Evolutionary conservation across 2,888 invertebrate genomes (phyloP).

Genomic region (Platycheirus albimanus): DNA sequence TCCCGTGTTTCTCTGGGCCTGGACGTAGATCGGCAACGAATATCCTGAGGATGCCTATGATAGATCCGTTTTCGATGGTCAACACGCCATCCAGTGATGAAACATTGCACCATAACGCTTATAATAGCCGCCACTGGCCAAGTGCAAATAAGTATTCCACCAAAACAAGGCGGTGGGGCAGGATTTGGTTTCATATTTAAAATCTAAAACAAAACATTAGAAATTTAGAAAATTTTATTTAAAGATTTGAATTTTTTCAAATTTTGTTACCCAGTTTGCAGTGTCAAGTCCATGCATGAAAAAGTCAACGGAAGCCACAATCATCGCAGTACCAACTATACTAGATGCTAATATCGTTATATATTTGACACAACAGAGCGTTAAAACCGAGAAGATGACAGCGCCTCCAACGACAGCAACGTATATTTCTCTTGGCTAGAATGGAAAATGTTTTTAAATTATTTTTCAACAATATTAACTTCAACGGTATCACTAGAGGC

Average conservation of each 20-base stretch:
- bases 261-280: constrained; percentile 79
- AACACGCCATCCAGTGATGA: constrained; percentile 82
- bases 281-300: constrained; percentile 82
- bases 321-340: constrained; percentile 82
- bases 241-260: background rate
- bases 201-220: constrained; percentile 75
- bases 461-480: no score
- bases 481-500: no score
- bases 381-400: constrained; percentile 82
- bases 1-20: constrained; percentile 90
- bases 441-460: constrained; percentile 24
- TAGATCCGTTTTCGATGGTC: constrained; percentile 82
- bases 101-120: constrained; percentile 82
- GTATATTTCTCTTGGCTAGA: constrained; percentile 81
- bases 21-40: constrained; percentile 80
- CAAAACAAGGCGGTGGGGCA: constrained; percentile 82
- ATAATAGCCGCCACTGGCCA: constrained; percentile 82
- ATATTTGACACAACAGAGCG: constrained; percentile 82
- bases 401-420: constrained; percentile 82
- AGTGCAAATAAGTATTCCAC: constrained; percentile 81
- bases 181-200: constrained; percentile 82
- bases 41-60: constrained; percentile 78
- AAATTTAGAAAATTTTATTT: background rate
- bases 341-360: constrained; percentile 82
- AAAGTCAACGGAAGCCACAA: constrained; percentile 81